Evolutionary conservation across 2,797 vertebrate genomes (phyloP).

Genomic region (Sus cebifrons): DNA sequence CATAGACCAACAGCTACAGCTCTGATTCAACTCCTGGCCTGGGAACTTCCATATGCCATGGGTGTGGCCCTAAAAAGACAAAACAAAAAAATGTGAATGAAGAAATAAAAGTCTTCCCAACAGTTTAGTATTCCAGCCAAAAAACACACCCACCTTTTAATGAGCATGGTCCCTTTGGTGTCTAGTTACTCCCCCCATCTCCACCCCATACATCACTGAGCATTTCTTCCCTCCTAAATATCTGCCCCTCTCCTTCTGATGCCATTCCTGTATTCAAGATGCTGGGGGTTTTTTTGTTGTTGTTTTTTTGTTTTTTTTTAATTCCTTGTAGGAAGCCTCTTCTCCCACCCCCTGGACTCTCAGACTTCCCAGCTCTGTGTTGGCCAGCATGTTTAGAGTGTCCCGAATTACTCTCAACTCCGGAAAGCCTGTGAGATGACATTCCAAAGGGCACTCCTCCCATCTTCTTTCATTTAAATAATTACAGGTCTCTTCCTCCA

Average conservation of each 20-base stretch:
- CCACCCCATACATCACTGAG: too few species aligned
- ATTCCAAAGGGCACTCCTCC: slow-evolving; percentile 80
- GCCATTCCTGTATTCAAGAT: slow-evolving; percentile 7
- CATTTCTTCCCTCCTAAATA: not conserved
- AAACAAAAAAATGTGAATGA: not conserved
- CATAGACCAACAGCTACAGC: too few species aligned
- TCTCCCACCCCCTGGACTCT: not conserved
- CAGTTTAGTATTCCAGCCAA: not conserved
- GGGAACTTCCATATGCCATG: too few species aligned
- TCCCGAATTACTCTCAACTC: slow-evolving; percentile 53
- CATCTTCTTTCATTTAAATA: slow-evolving; percentile 74
- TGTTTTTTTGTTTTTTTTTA: not conserved
- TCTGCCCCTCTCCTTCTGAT: not conserved
- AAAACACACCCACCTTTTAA: not conserved
- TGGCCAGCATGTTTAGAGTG: slow-evolving; percentile 58
- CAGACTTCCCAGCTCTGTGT: slow-evolving; percentile 63
- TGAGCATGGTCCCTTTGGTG: not conserved
- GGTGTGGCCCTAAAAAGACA: too few species aligned
- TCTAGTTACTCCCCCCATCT: not conserved
- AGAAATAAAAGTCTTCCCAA: not conserved
- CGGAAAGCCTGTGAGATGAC: slow-evolving; percentile 76
- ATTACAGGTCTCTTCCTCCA: slow-evolving; percentile 68
- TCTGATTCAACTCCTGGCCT: too few species aligned
- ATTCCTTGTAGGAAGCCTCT: not conserved
- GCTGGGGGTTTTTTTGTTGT: not conserved